Evolutionary conservation across 2,888 invertebrate genomes (phyloP), one percentile per base, ranked within the genome.

Genomic region (Drosophila nigricruria): DNA sequence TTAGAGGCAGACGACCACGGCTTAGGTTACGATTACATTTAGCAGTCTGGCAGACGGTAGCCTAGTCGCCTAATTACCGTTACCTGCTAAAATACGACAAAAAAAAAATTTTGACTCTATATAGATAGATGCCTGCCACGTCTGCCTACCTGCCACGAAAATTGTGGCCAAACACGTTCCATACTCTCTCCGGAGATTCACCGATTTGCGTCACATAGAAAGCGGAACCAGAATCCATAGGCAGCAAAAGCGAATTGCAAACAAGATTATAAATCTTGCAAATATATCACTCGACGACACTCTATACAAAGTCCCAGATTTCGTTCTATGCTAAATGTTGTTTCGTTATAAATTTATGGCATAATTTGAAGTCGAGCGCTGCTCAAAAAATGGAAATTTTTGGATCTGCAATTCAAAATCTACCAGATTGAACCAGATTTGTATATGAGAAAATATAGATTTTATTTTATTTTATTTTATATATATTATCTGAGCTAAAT

Each of bases 21-120:
- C 40, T 54, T 43, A 52, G 47, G 40, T 59, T 45, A 45, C 38
- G 56, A 20, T 53, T 53, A 25, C 1, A 30, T 5, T 38, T 5
- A 30, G 57, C 52, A 36, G 34, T 14, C 56, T 34, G 66, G 45
- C 82, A 83, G 83, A 88, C 83, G 47, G 83, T 88, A 83, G 83
- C 83, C 84, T 74, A 67, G 77, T 66, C 77, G 45, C 63, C 85
- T 86, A 86, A 88, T 88, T 86, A 88, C 84, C 88, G 84, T 81
- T 86, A 79, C 84, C 84, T 82, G 84, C 47, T 65, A 70, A 49
- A 30, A 10, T 42, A 20, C 14, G 3, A n/a, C n/a, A 30, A 30
- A n/a, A 27, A 3, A 30, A 4, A 78, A 85, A 76, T 85, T 85
- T 66, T 83, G 82, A 83, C 88, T 83, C 70, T 9, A 5, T 16